phyloP scores from a whole-genome alignment of 2,797 vertebrate species.

The Lagorchestes hirsutus region DNA sequence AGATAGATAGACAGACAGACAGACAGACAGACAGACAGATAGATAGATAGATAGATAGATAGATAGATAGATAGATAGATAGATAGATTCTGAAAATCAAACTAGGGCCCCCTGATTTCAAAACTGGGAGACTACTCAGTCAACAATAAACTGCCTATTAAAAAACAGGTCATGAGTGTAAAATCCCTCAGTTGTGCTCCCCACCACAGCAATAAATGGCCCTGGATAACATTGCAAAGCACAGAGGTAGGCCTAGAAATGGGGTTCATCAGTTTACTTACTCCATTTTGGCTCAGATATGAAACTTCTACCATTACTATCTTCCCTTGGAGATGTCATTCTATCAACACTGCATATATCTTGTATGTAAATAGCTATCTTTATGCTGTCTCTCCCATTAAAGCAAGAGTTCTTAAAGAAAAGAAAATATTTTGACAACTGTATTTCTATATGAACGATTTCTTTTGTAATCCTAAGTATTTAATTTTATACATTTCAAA shows the following conservation, averaged over 20 bases:
- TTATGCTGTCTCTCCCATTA: background rate
- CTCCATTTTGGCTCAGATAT: background rate
- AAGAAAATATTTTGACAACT: background rate
- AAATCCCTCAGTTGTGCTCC: background rate
- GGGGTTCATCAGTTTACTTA: background rate
- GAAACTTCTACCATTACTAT: background rate
- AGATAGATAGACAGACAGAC: too few species aligned
- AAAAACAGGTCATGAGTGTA: accelerated
- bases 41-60: too few species aligned
- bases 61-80: too few species aligned
- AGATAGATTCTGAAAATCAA: background rate
- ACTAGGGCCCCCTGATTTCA: background rate
- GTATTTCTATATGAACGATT: background rate
- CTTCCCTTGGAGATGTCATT: background rate
- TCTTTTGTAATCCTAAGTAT: background rate
- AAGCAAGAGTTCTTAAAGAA: background rate
- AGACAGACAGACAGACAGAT: too few species aligned
- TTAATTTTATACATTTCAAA: background rate
- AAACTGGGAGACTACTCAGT: background rate
- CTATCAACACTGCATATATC: background rate
- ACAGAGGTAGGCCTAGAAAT: background rate
- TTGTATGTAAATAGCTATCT: background rate
- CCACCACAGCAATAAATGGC: background rate
- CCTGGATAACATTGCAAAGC: background rate
- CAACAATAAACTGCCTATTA: background rate